Percentiles rank a stretch among this genome's conserved stretches.
These are phyloP conservation scores for Macropodus opercularis DNA, from an alignment of 2,797 vertebrate species.

Conservation along the genomic window DNA sequence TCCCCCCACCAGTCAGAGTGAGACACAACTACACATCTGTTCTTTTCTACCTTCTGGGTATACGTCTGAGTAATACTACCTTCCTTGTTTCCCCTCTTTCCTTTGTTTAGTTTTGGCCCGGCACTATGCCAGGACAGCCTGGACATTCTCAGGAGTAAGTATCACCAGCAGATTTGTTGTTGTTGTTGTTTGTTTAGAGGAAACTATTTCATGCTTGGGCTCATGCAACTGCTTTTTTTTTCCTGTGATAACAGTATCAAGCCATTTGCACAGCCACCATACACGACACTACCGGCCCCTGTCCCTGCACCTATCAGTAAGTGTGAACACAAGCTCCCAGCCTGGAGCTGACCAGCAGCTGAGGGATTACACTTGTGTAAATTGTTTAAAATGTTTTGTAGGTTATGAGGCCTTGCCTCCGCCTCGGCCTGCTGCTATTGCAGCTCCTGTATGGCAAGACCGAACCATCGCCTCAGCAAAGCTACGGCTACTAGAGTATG, in stretches of 20 bases:
- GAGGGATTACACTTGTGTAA: neutral
- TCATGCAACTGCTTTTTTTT: constrained; percentile 27
- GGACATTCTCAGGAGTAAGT: constrained; percentile 99
- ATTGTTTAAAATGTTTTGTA: constrained; percentile 57
- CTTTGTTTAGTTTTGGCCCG: constrained; percentile 89
- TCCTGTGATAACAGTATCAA: constrained; percentile 88
- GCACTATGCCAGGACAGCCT: constrained; percentile 93
- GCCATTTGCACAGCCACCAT: constrained; percentile 94
- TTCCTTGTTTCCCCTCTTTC: constrained; percentile 28
- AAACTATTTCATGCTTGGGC: neutral
- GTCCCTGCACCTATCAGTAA: constrained; percentile 91
- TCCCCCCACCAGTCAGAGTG: constrained; percentile 91
- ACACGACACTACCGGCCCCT: constrained; percentile 89
- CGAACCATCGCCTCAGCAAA: constrained; percentile 92
- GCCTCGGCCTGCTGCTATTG: constrained; percentile 85
- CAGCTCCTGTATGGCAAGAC: constrained; percentile 93
- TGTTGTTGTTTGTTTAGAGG: constrained; percentile 29
- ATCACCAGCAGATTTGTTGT: constrained; percentile 10
- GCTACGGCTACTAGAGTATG: constrained; percentile 93
- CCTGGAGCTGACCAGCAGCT: neutral
- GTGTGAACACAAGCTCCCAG: constrained; percentile 51
- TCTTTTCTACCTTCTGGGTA: constrained; percentile 28
- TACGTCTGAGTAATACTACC: constrained; percentile 30
- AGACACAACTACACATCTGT: constrained; percentile 47
- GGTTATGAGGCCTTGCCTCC: constrained; percentile 91